Evolutionary conservation across 2,113 vertebrate species (phyloP), one percentile per base, ranked within the genome.

Genomic region (Pomatostomus ruficeps): DNA sequence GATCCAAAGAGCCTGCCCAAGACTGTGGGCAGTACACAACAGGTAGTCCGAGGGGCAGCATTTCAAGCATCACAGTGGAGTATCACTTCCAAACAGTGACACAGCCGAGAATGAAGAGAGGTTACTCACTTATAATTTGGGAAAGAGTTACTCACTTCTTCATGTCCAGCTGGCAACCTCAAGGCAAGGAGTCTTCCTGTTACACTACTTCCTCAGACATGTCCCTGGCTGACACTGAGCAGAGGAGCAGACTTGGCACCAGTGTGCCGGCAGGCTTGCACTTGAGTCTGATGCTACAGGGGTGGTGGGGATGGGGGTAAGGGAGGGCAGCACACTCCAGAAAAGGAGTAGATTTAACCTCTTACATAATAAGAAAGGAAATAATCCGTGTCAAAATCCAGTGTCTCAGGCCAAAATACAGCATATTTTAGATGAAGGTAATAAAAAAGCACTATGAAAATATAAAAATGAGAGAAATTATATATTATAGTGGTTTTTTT

Each of bases 251-350:
- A 24, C 23, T 48, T 59, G 58, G 45, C 26, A 71, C 25, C 59
- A 29, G 59, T 1, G 0, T 12, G 6, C 16, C 2, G 0, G 38
- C 16, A 46, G 48, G 51, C 35, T 78, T 2, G 0, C 9, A 9
- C 35, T 66, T 48, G 36, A 51, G 58, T 65, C 61, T 49, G 45
- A n/a, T 29, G 45, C 20, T 49, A n/a, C 13, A 57, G 14, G 17
- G 35, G 51, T 51, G 42, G 24, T 36, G 26, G 38, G 24, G 26
- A 73, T 1, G 7, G 14, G 9, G 12, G 16, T 9, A 49, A 1
- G 2, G 29, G 49, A 19, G 29, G 38, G 31, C 31, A 74, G 29
- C 3, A 18, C 36, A 43, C 7, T 52, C 49, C 3, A 3, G n/a
- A 85, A 90, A 84, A 85, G 33, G 14, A 19, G 18, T 25, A 33